phyloP scores from a whole-genome alignment of 1,140 invertebrate genomes.

The Euglossa dilemma region DNA sequence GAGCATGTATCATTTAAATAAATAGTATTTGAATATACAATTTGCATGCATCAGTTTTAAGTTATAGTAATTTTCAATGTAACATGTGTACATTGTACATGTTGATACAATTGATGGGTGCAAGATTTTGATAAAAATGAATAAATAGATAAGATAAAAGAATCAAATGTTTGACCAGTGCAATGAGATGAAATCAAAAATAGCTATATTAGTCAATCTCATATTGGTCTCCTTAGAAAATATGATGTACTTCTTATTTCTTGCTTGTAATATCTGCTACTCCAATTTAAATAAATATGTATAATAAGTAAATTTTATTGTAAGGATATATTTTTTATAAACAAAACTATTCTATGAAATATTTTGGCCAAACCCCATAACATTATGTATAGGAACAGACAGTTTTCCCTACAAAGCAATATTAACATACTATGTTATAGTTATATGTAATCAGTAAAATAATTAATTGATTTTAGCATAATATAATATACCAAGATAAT shows the following conservation, averaged over 20 bases:
- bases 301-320: not conserved
- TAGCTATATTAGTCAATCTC: not conserved
- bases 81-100: slow-evolving; percentile 26
- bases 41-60: not conserved
- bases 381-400: slow-evolving; percentile 29
- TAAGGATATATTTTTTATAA: slow-evolving; percentile 3
- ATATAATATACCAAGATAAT: slow-evolving; percentile 2
- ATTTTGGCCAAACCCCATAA: not conserved
- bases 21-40: not conserved
- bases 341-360: not conserved
- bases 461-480: not conserved
- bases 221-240: not conserved
- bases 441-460: not conserved
- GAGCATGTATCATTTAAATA: slow-evolving; percentile 5
- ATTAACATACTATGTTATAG: not conserved
- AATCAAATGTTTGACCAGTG: slow-evolving; percentile 18
- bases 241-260: not conserved
- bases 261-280: slow-evolving; percentile 4
- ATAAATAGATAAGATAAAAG: slow-evolving; percentile 22
- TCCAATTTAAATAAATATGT: slow-evolving; percentile 18
- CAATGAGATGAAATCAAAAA: not conserved
- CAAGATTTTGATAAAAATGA: slow-evolving; percentile 40
- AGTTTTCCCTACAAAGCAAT: slow-evolving; percentile 11
- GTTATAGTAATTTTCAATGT: not conserved
- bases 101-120: slow-evolving; percentile 10